phyloP scores from a whole-genome alignment of 2,797 vertebrate species.

The Uromys caudimaculatus region DNA sequence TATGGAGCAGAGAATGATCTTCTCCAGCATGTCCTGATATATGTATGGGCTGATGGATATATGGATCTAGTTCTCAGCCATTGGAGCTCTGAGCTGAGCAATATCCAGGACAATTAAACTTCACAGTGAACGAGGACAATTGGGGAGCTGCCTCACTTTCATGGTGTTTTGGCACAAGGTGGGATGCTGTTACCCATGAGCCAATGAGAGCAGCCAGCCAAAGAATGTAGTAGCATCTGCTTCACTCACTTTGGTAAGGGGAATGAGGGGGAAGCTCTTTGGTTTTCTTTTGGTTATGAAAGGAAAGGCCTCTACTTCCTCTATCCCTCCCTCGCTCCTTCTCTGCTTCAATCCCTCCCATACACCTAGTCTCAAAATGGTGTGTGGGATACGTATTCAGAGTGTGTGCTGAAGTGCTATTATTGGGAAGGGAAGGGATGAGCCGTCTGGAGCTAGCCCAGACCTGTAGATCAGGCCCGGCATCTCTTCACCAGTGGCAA shows the following conservation, averaged over 20 bases:
- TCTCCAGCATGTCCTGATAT: neutral
- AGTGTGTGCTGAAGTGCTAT: constrained; percentile 36
- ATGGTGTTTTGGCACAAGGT: neutral
- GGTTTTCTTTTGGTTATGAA: constrained; percentile 42
- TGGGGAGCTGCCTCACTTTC: neutral
- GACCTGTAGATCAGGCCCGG: neutral
- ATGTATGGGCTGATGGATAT: neutral
- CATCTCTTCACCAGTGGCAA: neutral
- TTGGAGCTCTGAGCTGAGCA: neutral
- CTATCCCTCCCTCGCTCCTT: neutral
- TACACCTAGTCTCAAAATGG: neutral
- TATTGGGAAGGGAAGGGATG: neutral
- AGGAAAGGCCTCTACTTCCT: neutral
- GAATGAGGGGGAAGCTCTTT: neutral
- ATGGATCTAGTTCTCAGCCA: neutral
- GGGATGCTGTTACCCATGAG: neutral
- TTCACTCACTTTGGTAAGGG: neutral
- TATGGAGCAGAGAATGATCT: neutral
- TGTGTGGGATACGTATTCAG: neutral
- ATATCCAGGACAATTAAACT: neutral
- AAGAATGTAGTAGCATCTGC: neutral
- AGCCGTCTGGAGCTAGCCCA: neutral
- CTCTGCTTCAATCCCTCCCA: neutral
- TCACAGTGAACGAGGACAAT: neutral
- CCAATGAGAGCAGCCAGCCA: neutral